These are phyloP conservation scores for Maniola jurtina DNA, from an alignment of 1,140 invertebrate genomes.

Conservation along the genomic window DNA sequence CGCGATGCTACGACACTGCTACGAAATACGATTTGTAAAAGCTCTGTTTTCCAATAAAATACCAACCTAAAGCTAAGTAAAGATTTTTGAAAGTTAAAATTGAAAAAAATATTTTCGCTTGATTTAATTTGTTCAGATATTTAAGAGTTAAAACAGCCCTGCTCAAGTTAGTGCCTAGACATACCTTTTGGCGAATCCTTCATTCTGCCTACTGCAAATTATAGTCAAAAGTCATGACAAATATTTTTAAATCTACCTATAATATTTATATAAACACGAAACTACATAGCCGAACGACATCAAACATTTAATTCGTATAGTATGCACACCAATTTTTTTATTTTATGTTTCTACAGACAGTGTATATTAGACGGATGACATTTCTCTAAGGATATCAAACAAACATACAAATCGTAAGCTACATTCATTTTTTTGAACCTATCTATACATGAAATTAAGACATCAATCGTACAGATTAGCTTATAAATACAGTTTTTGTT, in stretches of 20 bases:
- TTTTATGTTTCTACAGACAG: conserved; percentile 28
- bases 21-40: no score
- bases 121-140: no score
- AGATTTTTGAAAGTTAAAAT: no score
- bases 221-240: background rate
- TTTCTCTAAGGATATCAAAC: conserved; percentile 26
- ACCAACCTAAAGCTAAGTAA: no score
- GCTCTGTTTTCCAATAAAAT: no score
- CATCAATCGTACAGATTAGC: conserved; percentile 32
- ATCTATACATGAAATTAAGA: conserved; percentile 45
- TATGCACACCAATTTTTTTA: conserved; percentile 29
- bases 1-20: no score
- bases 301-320: conserved; percentile 30
- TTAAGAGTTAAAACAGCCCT: no score
- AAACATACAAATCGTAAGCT: conserved; percentile 19
- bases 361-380: conserved; percentile 34
- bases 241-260: background rate
- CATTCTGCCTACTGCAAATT: no score
- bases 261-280: conserved; percentile 17
- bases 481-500: conserved; percentile 17
- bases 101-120: no score
- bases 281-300: conserved; percentile 20
- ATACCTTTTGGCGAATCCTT: no score
- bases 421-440: conserved; percentile 25
- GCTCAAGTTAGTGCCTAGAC: no score